phyloP scores from a whole-genome alignment of 1,140 invertebrate genomes.

The Aphelinus atriplicis region DNA sequence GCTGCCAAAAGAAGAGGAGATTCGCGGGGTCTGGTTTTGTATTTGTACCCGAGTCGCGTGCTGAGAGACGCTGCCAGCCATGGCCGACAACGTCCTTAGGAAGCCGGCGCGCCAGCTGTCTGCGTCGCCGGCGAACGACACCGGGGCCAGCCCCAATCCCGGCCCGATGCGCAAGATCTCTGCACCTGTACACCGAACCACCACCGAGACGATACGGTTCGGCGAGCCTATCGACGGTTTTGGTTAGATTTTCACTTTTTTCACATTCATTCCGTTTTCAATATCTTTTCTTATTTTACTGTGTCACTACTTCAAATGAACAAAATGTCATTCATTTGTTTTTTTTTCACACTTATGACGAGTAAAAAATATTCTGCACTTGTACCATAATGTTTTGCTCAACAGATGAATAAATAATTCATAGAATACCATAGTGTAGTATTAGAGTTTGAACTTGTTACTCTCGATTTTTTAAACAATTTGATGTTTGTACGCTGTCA shows the following conservation, averaged over 20 bases:
- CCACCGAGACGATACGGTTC: slow-evolving; percentile 79
- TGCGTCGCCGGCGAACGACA: slow-evolving; percentile 16
- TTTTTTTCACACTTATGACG: too few species aligned
- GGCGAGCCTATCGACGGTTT: slow-evolving; percentile 67
- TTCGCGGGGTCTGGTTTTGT: neutral
- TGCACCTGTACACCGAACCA: slow-evolving; percentile 78
- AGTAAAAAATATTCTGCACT: too few species aligned
- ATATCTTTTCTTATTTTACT: neutral
- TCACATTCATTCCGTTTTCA: neutral
- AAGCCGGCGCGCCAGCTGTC: slow-evolving; percentile 59
- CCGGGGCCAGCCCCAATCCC: neutral
- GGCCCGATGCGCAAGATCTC: slow-evolving; percentile 50
- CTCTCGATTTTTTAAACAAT: too few species aligned
- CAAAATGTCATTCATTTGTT: too few species aligned
- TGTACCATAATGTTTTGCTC: too few species aligned
- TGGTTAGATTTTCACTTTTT: slow-evolving; percentile 40
- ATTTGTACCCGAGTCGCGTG: slow-evolving; percentile 9
- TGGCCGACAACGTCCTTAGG: slow-evolving; percentile 63
- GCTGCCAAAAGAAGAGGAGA: neutral
- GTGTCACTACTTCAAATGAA: too few species aligned
- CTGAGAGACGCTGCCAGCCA: slow-evolving; percentile 36
- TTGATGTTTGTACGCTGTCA: too few species aligned
- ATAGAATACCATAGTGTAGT: too few species aligned
- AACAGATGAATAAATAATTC: too few species aligned
- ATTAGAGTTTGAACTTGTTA: too few species aligned